Conservation (phyloP, 2,888 invertebrate genomes). For the Schizaphis graminum region DNA sequence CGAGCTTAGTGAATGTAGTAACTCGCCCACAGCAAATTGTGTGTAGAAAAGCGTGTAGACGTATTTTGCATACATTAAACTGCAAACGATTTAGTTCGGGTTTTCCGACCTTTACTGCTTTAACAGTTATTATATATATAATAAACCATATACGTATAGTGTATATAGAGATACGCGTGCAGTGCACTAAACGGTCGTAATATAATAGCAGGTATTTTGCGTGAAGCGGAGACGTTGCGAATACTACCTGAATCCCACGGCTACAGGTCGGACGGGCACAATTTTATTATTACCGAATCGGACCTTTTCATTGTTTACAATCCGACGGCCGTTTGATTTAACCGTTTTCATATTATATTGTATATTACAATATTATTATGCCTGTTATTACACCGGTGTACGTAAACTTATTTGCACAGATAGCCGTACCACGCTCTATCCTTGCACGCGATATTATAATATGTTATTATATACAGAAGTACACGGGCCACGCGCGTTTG, state of each 20-base stretch:
- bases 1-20: neutral
- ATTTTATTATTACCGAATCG: neutral
- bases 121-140: neutral
- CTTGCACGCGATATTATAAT: neutral
- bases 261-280: neutral
- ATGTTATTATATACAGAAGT: neutral
- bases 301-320: neutral
- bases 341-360: neutral
- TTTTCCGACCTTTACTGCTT: neutral
- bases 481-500: neutral
- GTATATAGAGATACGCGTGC: neutral
- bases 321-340: conserved; percentile 9
- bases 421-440: neutral
- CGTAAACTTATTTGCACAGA: neutral
- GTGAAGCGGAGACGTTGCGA: neutral
- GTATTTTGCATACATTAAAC: neutral
- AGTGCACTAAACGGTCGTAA: neutral
- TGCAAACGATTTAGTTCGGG: neutral
- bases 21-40: neutral
- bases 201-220: neutral
- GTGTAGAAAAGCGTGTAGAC: neutral
- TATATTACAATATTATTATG: neutral
- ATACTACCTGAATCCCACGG: neutral
- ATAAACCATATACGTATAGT: neutral
- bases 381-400: neutral